Conservation (phyloP, 2,888 invertebrate genomes). For the Drosophila stalkeri region DNA sequence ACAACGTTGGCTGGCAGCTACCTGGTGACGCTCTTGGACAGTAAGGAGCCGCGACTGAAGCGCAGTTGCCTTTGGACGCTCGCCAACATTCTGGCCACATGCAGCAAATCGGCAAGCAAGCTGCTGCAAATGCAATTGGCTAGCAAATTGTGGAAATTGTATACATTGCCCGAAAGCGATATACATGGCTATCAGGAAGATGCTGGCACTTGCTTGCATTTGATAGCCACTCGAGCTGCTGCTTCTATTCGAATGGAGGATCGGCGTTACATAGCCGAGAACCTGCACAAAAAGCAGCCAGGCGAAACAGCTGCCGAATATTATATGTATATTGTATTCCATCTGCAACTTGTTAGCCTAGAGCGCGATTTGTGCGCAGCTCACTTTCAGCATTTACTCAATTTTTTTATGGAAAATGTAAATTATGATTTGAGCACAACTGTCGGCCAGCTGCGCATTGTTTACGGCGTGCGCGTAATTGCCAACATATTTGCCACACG, state of each 20-base stretch:
- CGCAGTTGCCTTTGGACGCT: slow-evolving; percentile 83
- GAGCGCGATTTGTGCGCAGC: slow-evolving; percentile 8
- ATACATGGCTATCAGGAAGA: slow-evolving; percentile 68
- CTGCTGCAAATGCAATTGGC: slow-evolving; percentile 82
- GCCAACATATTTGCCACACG: slow-evolving; percentile 67
- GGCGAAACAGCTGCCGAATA: slow-evolving; percentile 68
- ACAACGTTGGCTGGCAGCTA: slow-evolving; percentile 81
- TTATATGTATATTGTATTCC: slow-evolving; percentile 75
- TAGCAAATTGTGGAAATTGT: slow-evolving; percentile 77
- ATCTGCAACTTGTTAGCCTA: slow-evolving; percentile 44
- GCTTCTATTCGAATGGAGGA: slow-evolving; percentile 61
- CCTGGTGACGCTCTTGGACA: slow-evolving; percentile 80
- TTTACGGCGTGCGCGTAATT: slow-evolving; percentile 73
- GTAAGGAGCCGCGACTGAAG: slow-evolving; percentile 71
- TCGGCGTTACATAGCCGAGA: slow-evolving; percentile 52
- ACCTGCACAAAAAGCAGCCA: slow-evolving; percentile 66
- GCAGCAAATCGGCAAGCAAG: slow-evolving; percentile 68
- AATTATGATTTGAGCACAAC: slow-evolving; percentile 43
- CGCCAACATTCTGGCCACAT: slow-evolving; percentile 79
- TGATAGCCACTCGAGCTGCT: slow-evolving; percentile 57
- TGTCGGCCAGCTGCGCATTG: slow-evolving; percentile 48
- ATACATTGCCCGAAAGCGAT: slow-evolving; percentile 41
- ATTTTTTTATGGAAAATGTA: slow-evolving; percentile 51
- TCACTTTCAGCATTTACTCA: slow-evolving; percentile 30
- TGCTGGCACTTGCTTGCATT: slow-evolving; percentile 73